A percentile compares a stretch with the other conserved stretches of the same genome.
phyloP scores from a whole-genome alignment of 2,113 vertebrate genomes.

The Puffinus mauretanicus region DNA sequence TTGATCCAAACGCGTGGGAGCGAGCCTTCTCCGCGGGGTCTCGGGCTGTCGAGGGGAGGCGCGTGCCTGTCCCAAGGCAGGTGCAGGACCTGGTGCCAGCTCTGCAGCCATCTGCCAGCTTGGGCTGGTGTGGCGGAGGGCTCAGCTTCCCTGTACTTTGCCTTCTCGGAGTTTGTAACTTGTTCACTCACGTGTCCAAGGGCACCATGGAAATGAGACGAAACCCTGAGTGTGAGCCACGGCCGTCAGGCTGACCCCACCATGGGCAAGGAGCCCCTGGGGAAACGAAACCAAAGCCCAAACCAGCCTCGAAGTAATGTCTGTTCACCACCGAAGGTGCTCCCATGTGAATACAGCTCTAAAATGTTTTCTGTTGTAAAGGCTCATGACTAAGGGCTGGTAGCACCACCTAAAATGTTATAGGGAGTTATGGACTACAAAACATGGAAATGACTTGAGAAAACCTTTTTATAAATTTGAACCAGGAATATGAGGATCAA shows the following conservation, averaged over 20 bases:
- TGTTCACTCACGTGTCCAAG: no score
- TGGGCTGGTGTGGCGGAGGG: fast-evolving
- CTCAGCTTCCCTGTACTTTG: background rate
- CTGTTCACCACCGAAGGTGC: fast-evolving
- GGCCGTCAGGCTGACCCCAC: no score
- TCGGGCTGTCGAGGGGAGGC: fast-evolving
- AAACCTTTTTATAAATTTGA: background rate
- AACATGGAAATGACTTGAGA: background rate
- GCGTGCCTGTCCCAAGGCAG: fast-evolving
- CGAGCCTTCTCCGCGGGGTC: no score
- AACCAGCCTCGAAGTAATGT: background rate
- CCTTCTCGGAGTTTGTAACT: background rate
- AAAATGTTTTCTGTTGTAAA: background rate
- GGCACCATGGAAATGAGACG: background rate
- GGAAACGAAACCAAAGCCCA: background rate
- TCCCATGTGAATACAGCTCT: background rate
- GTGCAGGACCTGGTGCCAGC: fast-evolving
- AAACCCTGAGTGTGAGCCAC: fast-evolving
- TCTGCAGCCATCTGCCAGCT: background rate
- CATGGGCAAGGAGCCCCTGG: background rate
- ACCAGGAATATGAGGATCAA: background rate
- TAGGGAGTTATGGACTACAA: background rate
- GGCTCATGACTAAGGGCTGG: background rate
- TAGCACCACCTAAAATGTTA: no score
- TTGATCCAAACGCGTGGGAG: no score